Base-by-base conservation (phyloP, 2,888 invertebrate species). In the Allacma fusca region DNA sequence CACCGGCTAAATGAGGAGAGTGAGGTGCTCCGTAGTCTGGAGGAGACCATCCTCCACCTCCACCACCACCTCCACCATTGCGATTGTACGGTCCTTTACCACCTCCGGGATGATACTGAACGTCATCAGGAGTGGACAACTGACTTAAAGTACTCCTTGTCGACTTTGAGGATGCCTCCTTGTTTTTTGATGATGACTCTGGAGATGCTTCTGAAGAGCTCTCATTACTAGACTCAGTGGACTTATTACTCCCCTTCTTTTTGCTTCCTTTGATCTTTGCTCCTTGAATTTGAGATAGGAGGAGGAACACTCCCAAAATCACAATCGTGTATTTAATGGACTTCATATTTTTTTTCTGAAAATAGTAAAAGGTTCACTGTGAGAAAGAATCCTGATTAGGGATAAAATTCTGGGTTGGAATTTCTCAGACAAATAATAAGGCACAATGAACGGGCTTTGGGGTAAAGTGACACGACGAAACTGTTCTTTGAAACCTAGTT, bases 1-100 rank as follows among this genome's bases (percentile, higher is more conserved):
- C 57, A 19, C 57, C 57, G 5, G 19, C 2, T 4, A 57, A 16
- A 57, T 57, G 57, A 21, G 57, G 57, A 21, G 57, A 57, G 21
- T 57, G 57, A 57, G 57, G 57, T 21, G 57, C 57, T 9, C 57
- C 57, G 21, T 57, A 57, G 21, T 57, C n/a, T 57, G 57, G 57
- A 57, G 57, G 57, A 57, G 21, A 4, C 19, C 19, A 57, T 57
- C 21, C 19, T 9, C 12, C 57, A 57, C 21, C 57, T 21, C 21
- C n/a, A 9, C 57, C 57, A 4, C 44, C 57, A 57, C 21, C 57
- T 21, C 21, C n/a, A 9, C 57, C 57, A 4, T 19, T 4, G 5
- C 19, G 19, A 21, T 57, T 57, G 16, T 19, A 57, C 5, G 2
- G n/a, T 21, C 21, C n/a, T 21, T 34, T 34, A 4, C 34, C 34